Base-by-base conservation (phyloP, 2,113 vertebrate genomes). In the Edolisoma coerulescens region DNA sequence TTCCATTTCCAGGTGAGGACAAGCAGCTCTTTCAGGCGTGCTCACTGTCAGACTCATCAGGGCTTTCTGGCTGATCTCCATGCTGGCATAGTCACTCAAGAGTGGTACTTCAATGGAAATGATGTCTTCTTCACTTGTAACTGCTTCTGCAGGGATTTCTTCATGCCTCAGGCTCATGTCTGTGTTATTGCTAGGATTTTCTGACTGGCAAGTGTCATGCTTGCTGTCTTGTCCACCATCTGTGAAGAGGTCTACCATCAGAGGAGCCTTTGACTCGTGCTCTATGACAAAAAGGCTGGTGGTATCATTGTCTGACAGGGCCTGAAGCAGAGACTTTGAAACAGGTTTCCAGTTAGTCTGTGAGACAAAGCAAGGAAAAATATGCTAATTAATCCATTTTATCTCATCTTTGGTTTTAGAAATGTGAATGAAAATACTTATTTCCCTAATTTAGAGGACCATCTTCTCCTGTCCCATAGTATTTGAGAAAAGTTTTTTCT, bases 21-120 rank as follows among this genome's bases (percentile, higher is more conserved):
- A 16, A 56, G n/a, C 30, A 54, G 11, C 14, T 67, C 18, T 78
- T 44, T 54, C 42, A 64, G 92, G 59, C 7, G 45, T 42, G 60
- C 84, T 89, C 45, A 41, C 26, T 60, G 64, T 52, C 37, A 93
- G 56, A 41, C 82, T 67, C 45, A 73, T 89, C 59, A 93, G 63
- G 49, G 76, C 67, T 91, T 89, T 97, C 54, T 96, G 95, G 45
- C 86, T 96, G 87, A 98, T 79, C 59, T 98, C 98, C 98, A 99
- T 96, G 21, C 98, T 99, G 37, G 98, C 97, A 35, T 99, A 99
- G 59, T 98, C 98, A 20, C 96, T 89, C 16, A 95, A 10, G 59
- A 98, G 89, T 32, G 91, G 82, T 10, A 75, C 53, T 18, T 96
- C 60, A 10, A 61, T 84, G 23, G 71, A 81, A 85, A 84, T 83